phyloP scores from a whole-genome alignment of 2,888 invertebrate genomes.

The Rambutsinella grinnellia region DNA sequence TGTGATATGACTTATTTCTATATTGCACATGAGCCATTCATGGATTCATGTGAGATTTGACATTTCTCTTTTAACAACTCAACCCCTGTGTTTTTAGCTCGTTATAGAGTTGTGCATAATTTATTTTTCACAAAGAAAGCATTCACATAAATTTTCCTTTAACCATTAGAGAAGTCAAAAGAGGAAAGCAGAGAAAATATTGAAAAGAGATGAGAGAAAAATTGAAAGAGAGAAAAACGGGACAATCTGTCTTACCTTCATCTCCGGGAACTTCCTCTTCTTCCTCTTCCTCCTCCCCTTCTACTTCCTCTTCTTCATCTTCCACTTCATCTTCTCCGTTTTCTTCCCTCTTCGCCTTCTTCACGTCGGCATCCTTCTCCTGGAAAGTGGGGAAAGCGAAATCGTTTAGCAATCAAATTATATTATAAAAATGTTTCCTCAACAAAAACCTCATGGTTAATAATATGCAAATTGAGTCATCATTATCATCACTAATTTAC shows the following conservation, averaged over 20 bases:
- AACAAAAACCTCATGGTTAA: no score
- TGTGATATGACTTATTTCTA: no score
- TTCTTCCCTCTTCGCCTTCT: slow-evolving; percentile 85
- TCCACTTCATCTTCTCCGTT: slow-evolving; percentile 79
- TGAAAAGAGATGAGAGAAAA: slow-evolving; percentile 5
- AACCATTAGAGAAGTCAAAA: no score
- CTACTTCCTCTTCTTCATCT: slow-evolving; percentile 74
- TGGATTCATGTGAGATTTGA: no score
- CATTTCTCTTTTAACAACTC: no score
- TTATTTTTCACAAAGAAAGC: no score
- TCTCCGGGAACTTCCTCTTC: slow-evolving; percentile 71
- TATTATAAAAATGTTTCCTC: no score
- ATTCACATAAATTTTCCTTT: no score
- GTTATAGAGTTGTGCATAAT: no score
- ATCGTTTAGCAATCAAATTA: background rate
- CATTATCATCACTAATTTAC: background rate
- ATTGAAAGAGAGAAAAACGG: slow-evolving; percentile 11
- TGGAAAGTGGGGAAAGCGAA: slow-evolving; percentile 66
- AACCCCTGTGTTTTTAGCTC: no score
- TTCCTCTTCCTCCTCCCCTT: slow-evolving; percentile 76
- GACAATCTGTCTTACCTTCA: slow-evolving; percentile 59
- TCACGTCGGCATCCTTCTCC: slow-evolving; percentile 82
- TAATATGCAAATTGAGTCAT: no score
- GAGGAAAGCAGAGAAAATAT: background rate
- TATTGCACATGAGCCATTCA: no score